Evolutionary conservation across 2,888 invertebrate genomes (phyloP), one percentile per base, ranked within the genome.

Genomic region (Morpho achilles): DNA sequence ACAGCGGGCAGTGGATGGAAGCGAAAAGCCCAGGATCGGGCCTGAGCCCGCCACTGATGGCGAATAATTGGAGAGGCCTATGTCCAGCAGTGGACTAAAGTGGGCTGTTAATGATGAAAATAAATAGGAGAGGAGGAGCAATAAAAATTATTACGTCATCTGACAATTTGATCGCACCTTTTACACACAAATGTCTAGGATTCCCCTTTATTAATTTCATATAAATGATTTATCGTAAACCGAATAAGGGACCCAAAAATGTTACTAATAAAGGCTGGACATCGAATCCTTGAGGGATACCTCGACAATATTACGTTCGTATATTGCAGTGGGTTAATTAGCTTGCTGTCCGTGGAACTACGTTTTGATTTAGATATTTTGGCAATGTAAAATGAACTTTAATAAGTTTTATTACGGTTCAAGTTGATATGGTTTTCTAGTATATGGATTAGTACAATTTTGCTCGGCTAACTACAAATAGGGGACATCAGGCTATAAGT

Each of bases 271-370:
- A 61, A 67, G 67, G 56, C 45, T 56, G 61, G 65, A 60, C 54
- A 62, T 66, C 61, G 59, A 62, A 68, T 67, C 67, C 68, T 64
- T 66, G 62, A 62, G 65, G 66, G 67, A 68, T 69, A 67, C 69
- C 68, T 68, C 61, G 57, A 63, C 63, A 65, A 65, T 65, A 67
- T 64, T 69, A 68, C 69, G 69, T 47, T 55, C 50, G 59, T 32
- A 64, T 66, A 70, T 70, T 67, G 64, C 63, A 68, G 63, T 66
- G 63, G 69, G 67, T 73, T 76, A 75, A 76, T 77, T 77, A 74
- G 71, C 71, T 69, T 62, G 67, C 69, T 66, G 67, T 70, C 68
- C 69, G 65, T 62, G 61, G 64, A 63, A 66, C 69, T 70, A 64
- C 65, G 67, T 63, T 69, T 63, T 64, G 62, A 66, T 64, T 65